A percentile compares a stretch with the other conserved stretches of the same genome.
These are phyloP conservation scores for Maylandia zebra DNA, from an alignment of 2,113 vertebrate genomes.

Conservation along the genomic window DNA sequence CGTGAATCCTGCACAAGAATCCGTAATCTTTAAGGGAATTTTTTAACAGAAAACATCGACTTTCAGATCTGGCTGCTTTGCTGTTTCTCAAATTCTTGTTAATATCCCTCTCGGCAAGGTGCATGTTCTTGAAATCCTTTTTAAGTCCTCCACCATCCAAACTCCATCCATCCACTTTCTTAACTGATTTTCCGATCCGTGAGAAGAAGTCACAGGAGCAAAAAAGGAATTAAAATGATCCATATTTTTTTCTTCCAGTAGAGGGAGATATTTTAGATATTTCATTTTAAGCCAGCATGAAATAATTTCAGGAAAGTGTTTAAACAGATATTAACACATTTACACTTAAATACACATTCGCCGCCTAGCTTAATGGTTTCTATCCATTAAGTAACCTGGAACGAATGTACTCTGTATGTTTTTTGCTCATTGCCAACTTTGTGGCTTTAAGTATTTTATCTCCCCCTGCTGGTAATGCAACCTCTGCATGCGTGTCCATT, in stretches of 20 bases:
- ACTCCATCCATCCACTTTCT: neutral
- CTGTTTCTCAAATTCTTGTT: neutral
- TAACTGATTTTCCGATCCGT: neutral
- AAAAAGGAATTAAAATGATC: neutral
- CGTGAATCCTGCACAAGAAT: neutral
- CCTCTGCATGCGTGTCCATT: neutral
- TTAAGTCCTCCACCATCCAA: neutral
- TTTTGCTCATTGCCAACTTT: neutral
- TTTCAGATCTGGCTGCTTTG: neutral
- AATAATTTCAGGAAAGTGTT: neutral
- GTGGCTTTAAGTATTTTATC: neutral
- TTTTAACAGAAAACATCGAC: neutral
- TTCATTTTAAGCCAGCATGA: neutral
- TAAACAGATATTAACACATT: neutral
- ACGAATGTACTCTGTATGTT: neutral
- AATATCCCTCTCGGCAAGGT: neutral
- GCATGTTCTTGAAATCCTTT: neutral
- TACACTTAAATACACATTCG: neutral
- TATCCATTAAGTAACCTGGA: neutral
- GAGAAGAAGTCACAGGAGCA: neutral
- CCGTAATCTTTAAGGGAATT: neutral
- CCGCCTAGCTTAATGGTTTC: neutral
- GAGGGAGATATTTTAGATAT: neutral
- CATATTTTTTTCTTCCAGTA: neutral
- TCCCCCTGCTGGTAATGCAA: neutral